A percentile compares a stretch with the other conserved stretches of the same genome.
Evolutionary conservation across 2,888 invertebrate species (phyloP).

Genomic region (Leptopilina myrica): DNA sequence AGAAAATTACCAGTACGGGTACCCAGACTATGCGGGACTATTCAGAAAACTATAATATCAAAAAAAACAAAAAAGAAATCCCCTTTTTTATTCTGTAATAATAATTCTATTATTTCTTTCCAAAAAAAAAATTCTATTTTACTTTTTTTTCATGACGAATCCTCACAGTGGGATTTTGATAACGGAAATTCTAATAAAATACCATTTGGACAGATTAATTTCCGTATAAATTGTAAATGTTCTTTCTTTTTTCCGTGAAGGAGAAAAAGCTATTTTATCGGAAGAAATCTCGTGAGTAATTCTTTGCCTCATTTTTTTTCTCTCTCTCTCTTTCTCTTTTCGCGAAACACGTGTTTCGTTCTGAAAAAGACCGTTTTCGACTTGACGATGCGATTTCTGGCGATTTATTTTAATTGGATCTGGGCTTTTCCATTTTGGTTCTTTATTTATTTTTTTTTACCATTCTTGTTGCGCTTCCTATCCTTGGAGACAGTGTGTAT

Average conservation of each 20-base stretch:
- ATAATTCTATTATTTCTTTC: not conserved
- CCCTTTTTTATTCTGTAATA: too few relatives aligned
- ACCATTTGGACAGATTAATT: conserved; percentile 2
- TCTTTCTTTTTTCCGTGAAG: too few relatives aligned
- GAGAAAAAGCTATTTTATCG: conserved; percentile 1
- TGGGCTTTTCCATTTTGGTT: conserved; percentile 45
- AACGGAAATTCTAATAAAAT: conserved; percentile 5
- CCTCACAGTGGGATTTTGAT: not conserved
- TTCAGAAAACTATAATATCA: too few relatives aligned
- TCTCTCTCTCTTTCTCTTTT: not conserved
- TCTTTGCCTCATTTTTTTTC: not conserved
- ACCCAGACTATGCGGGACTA: conserved; percentile 36
- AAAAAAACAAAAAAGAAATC: too few relatives aligned
- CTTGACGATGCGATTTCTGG: conserved; percentile 50
- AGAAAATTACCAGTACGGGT: conserved; percentile 37
- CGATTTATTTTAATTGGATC: conserved; percentile 59
- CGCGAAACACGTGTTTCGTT: conserved; percentile 24
- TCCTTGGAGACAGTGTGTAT: conserved; percentile 35
- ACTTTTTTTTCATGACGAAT: not conserved
- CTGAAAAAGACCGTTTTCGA: conserved; percentile 6
- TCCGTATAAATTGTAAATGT: not conserved
- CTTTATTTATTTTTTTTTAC: too few relatives aligned
- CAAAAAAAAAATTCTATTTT: not conserved
- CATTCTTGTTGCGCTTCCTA: conserved; percentile 44
- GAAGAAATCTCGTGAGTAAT: conserved; percentile 3